A percentile compares a stretch with the other conserved stretches of the same genome.
Evolutionary conservation across 2,113 vertebrate genomes (phyloP).

Genomic region (Amphilophus citrinellus): DNA sequence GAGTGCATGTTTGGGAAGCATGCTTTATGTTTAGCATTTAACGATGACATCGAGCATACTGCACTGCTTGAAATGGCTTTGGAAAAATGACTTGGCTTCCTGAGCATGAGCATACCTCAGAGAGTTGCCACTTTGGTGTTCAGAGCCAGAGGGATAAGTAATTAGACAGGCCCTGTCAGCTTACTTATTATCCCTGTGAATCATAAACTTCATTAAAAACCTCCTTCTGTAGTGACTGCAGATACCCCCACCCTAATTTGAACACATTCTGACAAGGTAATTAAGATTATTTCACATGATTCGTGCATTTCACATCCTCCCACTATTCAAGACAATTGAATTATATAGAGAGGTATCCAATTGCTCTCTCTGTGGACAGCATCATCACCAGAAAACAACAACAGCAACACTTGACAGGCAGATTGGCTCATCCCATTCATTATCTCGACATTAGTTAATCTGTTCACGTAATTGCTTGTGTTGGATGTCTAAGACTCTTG

Average conservation of each 20-base stretch:
- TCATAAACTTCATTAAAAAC: constrained; percentile 61
- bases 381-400: constrained; percentile 26
- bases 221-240: constrained; percentile 50
- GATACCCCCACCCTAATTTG: constrained; percentile 48
- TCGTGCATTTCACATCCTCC: constrained; percentile 17
- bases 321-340: constrained; percentile 7
- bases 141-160: constrained; percentile 48
- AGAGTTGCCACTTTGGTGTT: constrained; percentile 38
- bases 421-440: constrained; percentile 24
- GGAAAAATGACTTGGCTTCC: constrained; percentile 37
- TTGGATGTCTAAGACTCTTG: constrained; percentile 42
- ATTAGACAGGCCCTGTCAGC: constrained; percentile 67
- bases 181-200: constrained; percentile 51
- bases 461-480: constrained; percentile 43
- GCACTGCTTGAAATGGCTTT: constrained; percentile 20
- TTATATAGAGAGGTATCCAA: constrained; percentile 23
- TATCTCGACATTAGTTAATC: constrained; percentile 57
- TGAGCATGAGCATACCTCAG: constrained; percentile 19
- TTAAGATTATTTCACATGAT: constrained; percentile 45
- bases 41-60: constrained; percentile 20
- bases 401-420: constrained; percentile 31
- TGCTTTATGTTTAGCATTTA: constrained; percentile 14
- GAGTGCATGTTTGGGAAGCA: constrained; percentile 29
- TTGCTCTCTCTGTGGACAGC: constrained; percentile 13
- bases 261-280: constrained; percentile 49